Evolutionary conservation across 2,888 invertebrate species (phyloP), one percentile per base, ranked within the genome.

Genomic region (Drosophila barbarae): DNA sequence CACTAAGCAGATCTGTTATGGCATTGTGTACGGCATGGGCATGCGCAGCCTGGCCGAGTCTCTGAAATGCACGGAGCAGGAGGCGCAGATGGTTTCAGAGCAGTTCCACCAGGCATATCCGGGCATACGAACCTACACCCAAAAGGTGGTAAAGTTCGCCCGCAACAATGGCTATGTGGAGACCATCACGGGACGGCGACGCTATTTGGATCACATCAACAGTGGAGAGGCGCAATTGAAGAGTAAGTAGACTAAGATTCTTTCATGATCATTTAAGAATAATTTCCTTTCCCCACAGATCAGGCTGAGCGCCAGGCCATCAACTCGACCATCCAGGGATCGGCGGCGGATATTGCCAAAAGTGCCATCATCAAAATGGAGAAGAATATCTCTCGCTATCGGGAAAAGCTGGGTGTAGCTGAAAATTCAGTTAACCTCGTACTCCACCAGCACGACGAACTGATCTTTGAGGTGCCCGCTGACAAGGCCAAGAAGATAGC

Each of bases 11-110:
- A 92, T 98, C 32, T 97, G 97, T 87, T 99, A 99, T 89, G 98
- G 97, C 7, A 96, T 99, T 84, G 94, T 99, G 60, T 99, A 99
- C 88, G 99, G 99, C 8, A 99, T 99, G 94, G 97, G 98, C 3
- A 91, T 93, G 63, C 95, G 93, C 83, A 92, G 95, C 0, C 90
- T 99, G 32, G 93, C 95, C 0, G 95, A 95, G 66, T 93, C 94
- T 71, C 90, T 99, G 35, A 93, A 93, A 58, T 93, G 97, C 10
- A 91, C 92, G 0, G 95, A 95, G 88, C 90, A 92, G 47, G 95
- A 96, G 80, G 98, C 98, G 0, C 91, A 91, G 4, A 90, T 91
- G 52, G 95, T 98, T 88, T 93, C 95, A 87, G 92, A 94, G 60
- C 93, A 93, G 52, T 98, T 98, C 88, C 95, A 95, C 90, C 92